phyloP scores from a whole-genome alignment of 2,888 invertebrate species.

The Didymodactylos carnosus region DNA sequence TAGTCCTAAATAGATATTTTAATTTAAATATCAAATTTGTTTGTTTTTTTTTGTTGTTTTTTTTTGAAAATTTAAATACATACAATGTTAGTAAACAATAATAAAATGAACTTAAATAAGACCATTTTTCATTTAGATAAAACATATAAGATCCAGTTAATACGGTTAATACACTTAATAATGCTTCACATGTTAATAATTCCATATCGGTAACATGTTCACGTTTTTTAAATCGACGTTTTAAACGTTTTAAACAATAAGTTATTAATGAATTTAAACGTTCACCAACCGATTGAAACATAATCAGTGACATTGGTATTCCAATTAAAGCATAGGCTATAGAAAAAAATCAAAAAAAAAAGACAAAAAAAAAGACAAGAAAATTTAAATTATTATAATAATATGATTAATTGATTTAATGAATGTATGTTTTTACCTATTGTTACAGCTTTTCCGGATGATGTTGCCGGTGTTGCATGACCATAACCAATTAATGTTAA shows the following conservation, averaged over 20 bases:
- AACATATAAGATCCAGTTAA: slow-evolving; percentile 89
- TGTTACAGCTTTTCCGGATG: slow-evolving; percentile 84
- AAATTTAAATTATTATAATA: too few relatives aligned
- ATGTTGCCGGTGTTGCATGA: slow-evolving; percentile 86
- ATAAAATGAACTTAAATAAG: slow-evolving; percentile 66
- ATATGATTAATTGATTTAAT: too few relatives aligned
- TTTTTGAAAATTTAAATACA: slow-evolving; percentile 47
- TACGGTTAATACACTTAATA: slow-evolving; percentile 63
- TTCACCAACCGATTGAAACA: slow-evolving; percentile 98
- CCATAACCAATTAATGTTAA: slow-evolving; percentile 97
- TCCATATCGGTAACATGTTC: slow-evolving; percentile 7
- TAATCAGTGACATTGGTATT: slow-evolving; percentile 80
- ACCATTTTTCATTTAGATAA: slow-evolving; percentile 81
- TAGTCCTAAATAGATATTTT: neutral
- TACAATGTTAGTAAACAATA: slow-evolving; percentile 97
- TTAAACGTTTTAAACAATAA: slow-evolving; percentile 66
- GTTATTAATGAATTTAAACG: slow-evolving; percentile 90
- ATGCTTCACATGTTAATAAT: slow-evolving; percentile 10
- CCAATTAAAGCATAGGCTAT: slow-evolving; percentile 64
- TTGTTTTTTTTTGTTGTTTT: neutral
- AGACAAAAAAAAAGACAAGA: too few relatives aligned
- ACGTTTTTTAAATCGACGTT: slow-evolving; percentile 49
- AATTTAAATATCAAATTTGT: neutral
- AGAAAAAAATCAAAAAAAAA: too few relatives aligned
- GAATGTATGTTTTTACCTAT: too few relatives aligned